Evolutionary conservation across 1,140 invertebrate species (phyloP), one percentile per base, ranked within the genome.

Genomic region (Eueides isabella): DNA sequence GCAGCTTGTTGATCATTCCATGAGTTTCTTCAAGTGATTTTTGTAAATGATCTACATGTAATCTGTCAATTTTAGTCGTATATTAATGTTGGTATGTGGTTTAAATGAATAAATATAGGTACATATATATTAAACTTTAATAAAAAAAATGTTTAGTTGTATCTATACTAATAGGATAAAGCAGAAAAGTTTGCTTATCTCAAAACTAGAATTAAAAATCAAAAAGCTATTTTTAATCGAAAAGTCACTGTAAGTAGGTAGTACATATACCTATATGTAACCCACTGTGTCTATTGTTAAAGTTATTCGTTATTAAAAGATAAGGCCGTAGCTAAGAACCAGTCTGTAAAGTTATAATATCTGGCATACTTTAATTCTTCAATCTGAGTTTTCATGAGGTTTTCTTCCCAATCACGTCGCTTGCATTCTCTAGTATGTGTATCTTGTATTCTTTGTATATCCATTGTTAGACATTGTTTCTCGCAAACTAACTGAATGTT

Each of bases 401-500:
- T 80, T 61, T 91, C 89, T 67, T 92, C 91, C 90, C 90, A 92
- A 7, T 93, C 85, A 4, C 88, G 74, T 30, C 90, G 71, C 70
- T 92, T 92, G 1, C 67, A 84, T 48, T 92, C 89, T 72, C 91
- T 85, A 1, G 85, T 67, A 33, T 91, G 83, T 9, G 75, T 72
- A 48, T 92, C 91, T 41, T 92, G 88, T n/a, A 86, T 76, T 28
- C 90, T 83, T 55, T 90, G 86, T 61, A 91, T 83, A 64, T 92
- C 91, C 70, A 92, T 82, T 0, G 79, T 82, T 30, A 92, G 65
- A 26, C 81, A 84, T 77, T 92, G 89, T 67, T 92, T 92, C 65
- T 92, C 90, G 65, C 90, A 90, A 0, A 85, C 82, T n/a, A 92
- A 68, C 48, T 92, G 90, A 14, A 92, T 92, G 64, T 92, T 92